Conservation (phyloP, 2,888 invertebrate species). For the Eupithecia pulchellata region DNA sequence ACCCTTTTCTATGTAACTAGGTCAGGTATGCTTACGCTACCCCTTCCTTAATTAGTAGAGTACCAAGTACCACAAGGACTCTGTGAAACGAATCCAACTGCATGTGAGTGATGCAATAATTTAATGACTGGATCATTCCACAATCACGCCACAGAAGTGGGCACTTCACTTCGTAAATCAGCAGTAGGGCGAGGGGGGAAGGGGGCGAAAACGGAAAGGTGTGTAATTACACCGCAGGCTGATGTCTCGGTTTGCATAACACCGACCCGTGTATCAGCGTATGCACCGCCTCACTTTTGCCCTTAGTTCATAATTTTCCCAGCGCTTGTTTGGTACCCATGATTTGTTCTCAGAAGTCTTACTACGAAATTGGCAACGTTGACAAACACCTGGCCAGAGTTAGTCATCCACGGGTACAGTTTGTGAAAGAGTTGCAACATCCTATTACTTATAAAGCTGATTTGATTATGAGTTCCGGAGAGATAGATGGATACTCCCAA, state of each 20-base stretch:
- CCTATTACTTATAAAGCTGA: constrained; percentile 8
- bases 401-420: constrained; percentile 47
- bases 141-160: constrained; percentile 46
- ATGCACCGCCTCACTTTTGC: constrained; percentile 45
- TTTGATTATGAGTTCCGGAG: constrained; percentile 10
- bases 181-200: constrained; percentile 42
- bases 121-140: constrained; percentile 18
- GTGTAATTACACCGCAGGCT: constrained; percentile 68
- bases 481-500: not conserved
- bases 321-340: constrained; percentile 22
- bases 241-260: constrained; percentile 68
- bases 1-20: not conserved
- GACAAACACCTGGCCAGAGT: constrained; percentile 54
- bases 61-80: constrained; percentile 3
- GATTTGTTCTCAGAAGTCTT: constrained; percentile 59
- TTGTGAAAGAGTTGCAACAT: constrained; percentile 11
- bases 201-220: constrained; percentile 53
- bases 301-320: constrained; percentile 50
- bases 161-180: constrained; percentile 37
- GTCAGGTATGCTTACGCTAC: too few relatives aligned
- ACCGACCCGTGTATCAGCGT: constrained; percentile 57
- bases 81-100: not conserved
- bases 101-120: not conserved
- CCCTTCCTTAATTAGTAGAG: not conserved
- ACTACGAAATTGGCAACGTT: constrained; percentile 57